These are phyloP conservation scores for Lordiphosa collinella DNA, from an alignment of 1,140 invertebrate species.

Conservation along the genomic window DNA sequence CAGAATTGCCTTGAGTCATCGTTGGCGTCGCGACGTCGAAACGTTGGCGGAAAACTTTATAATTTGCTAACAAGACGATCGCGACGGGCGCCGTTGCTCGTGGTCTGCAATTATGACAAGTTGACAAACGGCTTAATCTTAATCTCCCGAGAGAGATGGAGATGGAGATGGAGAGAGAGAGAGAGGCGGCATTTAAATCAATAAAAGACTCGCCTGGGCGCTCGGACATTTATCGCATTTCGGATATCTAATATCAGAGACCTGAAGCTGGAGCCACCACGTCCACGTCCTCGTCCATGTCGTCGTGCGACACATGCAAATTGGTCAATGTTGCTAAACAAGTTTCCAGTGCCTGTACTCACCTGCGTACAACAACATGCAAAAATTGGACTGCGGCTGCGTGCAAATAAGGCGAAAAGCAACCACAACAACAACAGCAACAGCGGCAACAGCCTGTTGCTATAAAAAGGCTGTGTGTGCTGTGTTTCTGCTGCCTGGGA, in stretches of 20 bases:
- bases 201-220: slow-evolving; percentile 48
- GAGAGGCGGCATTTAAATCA: slow-evolving; percentile 65
- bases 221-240: slow-evolving; percentile 64
- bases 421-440: slow-evolving; percentile 2
- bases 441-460: slow-evolving; percentile 23
- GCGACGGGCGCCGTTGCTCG: slow-evolving; percentile 49
- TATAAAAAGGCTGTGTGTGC: slow-evolving; percentile 64
- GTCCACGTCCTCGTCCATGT: slow-evolving; percentile 6
- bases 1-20: slow-evolving; percentile 74
- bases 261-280: slow-evolving; percentile 9
- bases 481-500: slow-evolving; percentile 43
- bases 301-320: slow-evolving; percentile 71
- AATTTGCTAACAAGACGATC: slow-evolving; percentile 64
- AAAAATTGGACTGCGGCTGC: slow-evolving; percentile 51
- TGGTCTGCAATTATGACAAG: slow-evolving; percentile 70
- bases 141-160: slow-evolving; percentile 34
- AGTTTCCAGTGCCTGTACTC: slow-evolving; percentile 60
- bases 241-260: slow-evolving; percentile 66
- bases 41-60: slow-evolving; percentile 57
- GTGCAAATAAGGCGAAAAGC: slow-evolving; percentile 46
- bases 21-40: slow-evolving; percentile 46
- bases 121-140: slow-evolving; percentile 77
- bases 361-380: slow-evolving; percentile 69
- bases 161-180: slow-evolving; percentile 11
- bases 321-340: slow-evolving; percentile 74